Conservation (phyloP, 1,140 invertebrate species). For the Trigoniulus corallinus region DNA sequence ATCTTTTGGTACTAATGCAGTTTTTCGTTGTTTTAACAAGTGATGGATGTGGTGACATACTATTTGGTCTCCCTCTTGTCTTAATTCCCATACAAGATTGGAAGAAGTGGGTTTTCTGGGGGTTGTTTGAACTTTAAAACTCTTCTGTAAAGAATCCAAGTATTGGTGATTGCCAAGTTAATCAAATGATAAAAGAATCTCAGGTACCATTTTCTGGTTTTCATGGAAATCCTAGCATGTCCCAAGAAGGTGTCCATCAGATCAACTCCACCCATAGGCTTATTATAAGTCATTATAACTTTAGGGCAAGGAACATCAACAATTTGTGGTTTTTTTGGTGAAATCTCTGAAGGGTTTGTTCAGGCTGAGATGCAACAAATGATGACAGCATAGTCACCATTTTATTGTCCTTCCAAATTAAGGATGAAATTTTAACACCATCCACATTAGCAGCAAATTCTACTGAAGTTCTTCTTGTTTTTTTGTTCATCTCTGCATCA, state of each 20-base stretch:
- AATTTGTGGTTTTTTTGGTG: background rate
- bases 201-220: constrained; percentile 16
- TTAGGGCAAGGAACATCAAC: constrained; percentile 3
- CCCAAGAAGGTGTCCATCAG: constrained; percentile 14
- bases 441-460: background rate
- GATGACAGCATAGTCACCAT: background rate
- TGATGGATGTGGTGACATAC: background rate
- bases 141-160: constrained; percentile 13
- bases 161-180: constrained; percentile 10
- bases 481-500: background rate
- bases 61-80: background rate
- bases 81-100: background rate
- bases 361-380: no score
- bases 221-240: constrained; percentile 11
- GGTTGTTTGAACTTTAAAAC: background rate
- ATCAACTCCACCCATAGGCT: constrained; percentile 15
- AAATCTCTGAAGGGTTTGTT: background rate
- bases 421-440: background rate
- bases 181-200: constrained; percentile 8
- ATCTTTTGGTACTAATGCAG: background rate
- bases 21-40: background rate
- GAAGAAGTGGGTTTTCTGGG: background rate
- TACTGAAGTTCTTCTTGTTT: background rate
- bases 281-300: constrained; percentile 12
- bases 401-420: constrained; percentile 1